A percentile compares a stretch with the other conserved stretches of the same genome.
Evolutionary conservation across 2,797 vertebrate species (phyloP).

Genomic region (Thunnus albacares): DNA sequence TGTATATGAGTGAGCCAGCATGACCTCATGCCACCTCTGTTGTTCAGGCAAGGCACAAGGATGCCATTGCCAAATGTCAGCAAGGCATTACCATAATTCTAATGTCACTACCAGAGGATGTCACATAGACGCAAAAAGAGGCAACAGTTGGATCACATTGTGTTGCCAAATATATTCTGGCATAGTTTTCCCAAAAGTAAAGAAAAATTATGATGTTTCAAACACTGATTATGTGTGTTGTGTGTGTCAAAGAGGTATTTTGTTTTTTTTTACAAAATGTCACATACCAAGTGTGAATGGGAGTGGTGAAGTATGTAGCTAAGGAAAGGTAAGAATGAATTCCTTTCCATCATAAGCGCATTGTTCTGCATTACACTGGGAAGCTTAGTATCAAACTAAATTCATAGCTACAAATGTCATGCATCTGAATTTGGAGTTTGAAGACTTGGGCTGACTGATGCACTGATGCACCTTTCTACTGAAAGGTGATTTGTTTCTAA

Average conservation of each 20-base stretch:
- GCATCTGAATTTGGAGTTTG: neutral
- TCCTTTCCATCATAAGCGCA: constrained; percentile 3
- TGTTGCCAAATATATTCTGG: neutral
- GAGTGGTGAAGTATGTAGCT: neutral
- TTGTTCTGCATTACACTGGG: constrained; percentile 20
- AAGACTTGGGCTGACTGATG: neutral
- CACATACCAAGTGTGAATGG: neutral
- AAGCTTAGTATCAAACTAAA: constrained; percentile 8
- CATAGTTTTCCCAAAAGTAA: neutral
- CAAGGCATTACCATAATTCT: constrained; percentile 36
- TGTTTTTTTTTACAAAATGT: neutral
- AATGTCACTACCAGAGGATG: constrained; percentile 26
- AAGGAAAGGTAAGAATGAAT: constrained; percentile 26
- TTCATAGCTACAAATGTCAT: constrained; percentile 2
- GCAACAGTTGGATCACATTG: neutral
- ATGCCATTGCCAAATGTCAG: constrained; percentile 49
- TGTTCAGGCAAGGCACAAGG: constrained; percentile 42
- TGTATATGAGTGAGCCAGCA: constrained; percentile 62
- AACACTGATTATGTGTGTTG: neutral
- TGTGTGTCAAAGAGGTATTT: neutral
- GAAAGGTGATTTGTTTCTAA: neutral
- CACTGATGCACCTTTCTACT: neutral
- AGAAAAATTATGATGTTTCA: neutral
- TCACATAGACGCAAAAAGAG: constrained; percentile 6
- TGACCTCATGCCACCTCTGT: constrained; percentile 57